Evolutionary conservation across 2,888 invertebrate species (phyloP).

Genomic region (Nemurella pictetii): DNA sequence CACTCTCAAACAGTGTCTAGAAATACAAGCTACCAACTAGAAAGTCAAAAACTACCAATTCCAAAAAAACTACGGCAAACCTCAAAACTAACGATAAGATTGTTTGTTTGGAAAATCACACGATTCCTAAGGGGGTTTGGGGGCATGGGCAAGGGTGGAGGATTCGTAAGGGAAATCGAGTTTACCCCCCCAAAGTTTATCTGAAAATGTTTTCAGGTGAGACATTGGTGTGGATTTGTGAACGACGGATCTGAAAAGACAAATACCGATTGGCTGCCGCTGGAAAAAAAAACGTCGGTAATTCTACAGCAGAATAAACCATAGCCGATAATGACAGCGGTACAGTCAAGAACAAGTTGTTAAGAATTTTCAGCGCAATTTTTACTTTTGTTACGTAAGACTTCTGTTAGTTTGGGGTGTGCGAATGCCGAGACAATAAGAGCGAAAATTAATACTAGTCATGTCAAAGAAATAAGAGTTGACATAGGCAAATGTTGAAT

Average conservation of each 20-base stretch:
- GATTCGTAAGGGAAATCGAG: not conserved
- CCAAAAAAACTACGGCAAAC: not conserved
- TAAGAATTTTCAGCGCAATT: not conserved
- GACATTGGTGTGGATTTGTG: not conserved
- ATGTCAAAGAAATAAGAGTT: no score
- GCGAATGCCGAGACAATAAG: not conserved
- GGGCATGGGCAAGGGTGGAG: not conserved
- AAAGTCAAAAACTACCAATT: not conserved
- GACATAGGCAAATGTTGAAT: no score
- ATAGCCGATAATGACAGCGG: constrained; percentile 10
- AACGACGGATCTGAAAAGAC: not conserved
- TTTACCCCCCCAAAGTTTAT: not conserved
- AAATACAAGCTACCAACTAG: not conserved
- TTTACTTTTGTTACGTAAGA: not conserved
- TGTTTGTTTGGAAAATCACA: constrained; percentile 1
- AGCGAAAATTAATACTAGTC: no score
- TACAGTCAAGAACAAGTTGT: constrained; percentile 13
- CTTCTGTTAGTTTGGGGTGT: not conserved
- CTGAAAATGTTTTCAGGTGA: not conserved
- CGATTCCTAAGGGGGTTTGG: not conserved
- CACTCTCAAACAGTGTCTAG: constrained; percentile 14
- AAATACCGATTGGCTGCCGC: not conserved
- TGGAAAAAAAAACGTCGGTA: not conserved
- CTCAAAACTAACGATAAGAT: constrained; percentile 7
- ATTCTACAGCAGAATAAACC: not conserved